phyloP scores from a whole-genome alignment of 1,140 invertebrate genomes.

The Portunus trituberculatus region DNA sequence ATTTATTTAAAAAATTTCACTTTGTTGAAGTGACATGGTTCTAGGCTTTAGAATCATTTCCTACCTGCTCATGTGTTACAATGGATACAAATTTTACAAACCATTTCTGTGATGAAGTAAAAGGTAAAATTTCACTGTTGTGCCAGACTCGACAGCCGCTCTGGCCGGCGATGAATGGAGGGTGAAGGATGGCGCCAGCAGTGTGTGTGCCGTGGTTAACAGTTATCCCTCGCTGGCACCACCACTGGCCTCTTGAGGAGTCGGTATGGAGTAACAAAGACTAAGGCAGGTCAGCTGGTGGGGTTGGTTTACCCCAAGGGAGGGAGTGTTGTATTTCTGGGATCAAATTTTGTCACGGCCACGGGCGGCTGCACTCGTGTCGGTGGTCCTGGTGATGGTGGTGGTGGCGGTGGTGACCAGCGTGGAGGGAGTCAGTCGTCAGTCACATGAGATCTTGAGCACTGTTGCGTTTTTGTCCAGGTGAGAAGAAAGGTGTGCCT shows the following conservation, averaged over 20 bases:
- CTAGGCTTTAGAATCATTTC: not conserved
- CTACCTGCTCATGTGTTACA: slow-evolving; percentile 5
- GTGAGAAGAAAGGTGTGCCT: not conserved
- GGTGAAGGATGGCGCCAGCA: not conserved
- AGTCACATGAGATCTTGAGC: not conserved
- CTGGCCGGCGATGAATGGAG: not conserved
- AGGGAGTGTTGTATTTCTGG: not conserved
- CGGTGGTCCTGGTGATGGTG: not conserved
- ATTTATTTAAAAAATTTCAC: slow-evolving; percentile 28
- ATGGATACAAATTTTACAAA: not conserved
- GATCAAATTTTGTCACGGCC: not conserved
- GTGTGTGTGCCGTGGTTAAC: not conserved
- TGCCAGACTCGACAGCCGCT: not conserved
- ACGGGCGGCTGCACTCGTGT: not conserved
- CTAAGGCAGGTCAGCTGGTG: not conserved
- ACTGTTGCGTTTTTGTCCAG: not conserved
- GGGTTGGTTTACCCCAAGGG: not conserved
- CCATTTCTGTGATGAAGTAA: slow-evolving; percentile 12
- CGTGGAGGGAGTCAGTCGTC: not conserved
- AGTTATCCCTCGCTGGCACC: not conserved
- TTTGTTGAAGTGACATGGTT: not conserved
- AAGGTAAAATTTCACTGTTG: slow-evolving; percentile 4
- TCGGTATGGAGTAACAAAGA: not conserved
- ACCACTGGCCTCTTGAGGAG: not conserved
- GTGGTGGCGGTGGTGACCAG: not conserved